phyloP scores from a whole-genome alignment of 2,113 vertebrate species.

The Atherinomorus stipes region DNA sequence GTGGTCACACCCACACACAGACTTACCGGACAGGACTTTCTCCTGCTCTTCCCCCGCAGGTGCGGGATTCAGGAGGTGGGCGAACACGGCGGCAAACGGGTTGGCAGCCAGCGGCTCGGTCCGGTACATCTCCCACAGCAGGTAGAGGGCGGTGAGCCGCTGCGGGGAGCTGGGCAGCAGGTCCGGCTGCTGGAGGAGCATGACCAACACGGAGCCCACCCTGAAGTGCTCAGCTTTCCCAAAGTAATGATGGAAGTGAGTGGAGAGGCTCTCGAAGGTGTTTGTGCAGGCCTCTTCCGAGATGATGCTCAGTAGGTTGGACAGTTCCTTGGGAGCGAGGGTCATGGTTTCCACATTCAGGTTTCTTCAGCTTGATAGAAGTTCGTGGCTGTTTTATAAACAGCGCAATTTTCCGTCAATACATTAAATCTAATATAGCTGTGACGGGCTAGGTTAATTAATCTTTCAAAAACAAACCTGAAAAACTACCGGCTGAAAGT shows the following conservation, averaged over 20 bases:
- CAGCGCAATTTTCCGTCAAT: neutral
- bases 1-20: neutral
- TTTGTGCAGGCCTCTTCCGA: constrained; percentile 95
- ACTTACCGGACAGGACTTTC: constrained; percentile 90
- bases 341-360: constrained; percentile 82
- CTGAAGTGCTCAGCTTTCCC: constrained; percentile 96
- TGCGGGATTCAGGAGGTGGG: constrained; percentile 93
- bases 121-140: constrained; percentile 99
- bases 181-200: constrained; percentile 97
- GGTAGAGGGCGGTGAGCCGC: constrained; percentile 96
- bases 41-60: constrained; percentile 89
- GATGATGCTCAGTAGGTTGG: constrained; percentile 94
- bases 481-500: neutral
- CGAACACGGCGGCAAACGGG: constrained; percentile 97
- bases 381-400: neutral
- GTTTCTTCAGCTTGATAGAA: neutral
- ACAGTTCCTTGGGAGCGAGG: constrained; percentile 93
- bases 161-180: constrained; percentile 94
- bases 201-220: constrained; percentile 93
- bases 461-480: neutral
- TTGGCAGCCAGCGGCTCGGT: constrained; percentile 97
- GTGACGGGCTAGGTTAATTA: neutral
- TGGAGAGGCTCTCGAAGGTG: constrained; percentile 94
- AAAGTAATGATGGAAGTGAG: constrained; percentile 96
- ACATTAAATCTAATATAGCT: fast-evolving